Conservation (phyloP, 2,888 invertebrate species). For the Pardosa pseudoannulata region DNA sequence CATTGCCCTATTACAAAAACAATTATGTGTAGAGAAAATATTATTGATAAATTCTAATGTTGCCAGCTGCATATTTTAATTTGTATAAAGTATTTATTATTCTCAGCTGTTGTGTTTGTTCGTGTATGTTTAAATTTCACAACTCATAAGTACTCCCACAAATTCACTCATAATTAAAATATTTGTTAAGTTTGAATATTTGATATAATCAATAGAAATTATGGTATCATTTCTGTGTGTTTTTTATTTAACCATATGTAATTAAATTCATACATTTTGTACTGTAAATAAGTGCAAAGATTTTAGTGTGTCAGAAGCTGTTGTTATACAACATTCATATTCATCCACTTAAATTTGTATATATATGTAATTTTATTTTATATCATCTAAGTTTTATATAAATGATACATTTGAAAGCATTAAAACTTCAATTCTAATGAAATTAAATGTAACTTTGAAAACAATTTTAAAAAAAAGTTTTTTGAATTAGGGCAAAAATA, state of each 20-base stretch:
- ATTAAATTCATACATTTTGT: background rate
- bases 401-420: no score
- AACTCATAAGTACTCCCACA: background rate
- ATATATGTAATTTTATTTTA: no score
- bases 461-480: no score
- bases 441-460: no score
- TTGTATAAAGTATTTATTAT: slow-evolving; percentile 72
- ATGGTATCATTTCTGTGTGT: no score
- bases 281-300: no score
- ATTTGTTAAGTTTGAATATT: background rate
- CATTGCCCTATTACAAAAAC: slow-evolving; percentile 55
- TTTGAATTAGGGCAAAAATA: no score
- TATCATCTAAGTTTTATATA: no score
- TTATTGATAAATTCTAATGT: slow-evolving; percentile 67
- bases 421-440: no score
- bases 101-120: slow-evolving; percentile 37
- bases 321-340: no score
- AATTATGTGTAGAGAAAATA: slow-evolving; percentile 66
- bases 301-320: no score
- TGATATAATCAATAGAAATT: background rate
- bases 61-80: slow-evolving; percentile 71
- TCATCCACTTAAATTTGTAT: no score
- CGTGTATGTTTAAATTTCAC: background rate
- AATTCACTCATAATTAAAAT: background rate
- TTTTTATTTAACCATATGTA: background rate